Evolutionary conservation across 2,113 vertebrate genomes (phyloP).

Genomic region (Hippocampus guttulatus): DNA sequence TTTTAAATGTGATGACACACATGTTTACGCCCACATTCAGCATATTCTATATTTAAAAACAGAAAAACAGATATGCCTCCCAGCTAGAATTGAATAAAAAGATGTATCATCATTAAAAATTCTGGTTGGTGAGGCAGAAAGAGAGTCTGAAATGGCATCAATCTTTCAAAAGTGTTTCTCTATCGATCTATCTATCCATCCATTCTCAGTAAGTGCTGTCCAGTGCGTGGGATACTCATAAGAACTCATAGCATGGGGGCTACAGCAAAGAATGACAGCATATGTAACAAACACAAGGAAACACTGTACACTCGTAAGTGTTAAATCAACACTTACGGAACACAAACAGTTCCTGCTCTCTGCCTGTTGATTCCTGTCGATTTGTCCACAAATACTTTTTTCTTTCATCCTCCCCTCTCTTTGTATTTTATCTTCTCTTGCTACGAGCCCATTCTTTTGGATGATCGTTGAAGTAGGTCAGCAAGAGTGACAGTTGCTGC

Average conservation of each 20-base stretch:
- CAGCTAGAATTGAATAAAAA: no score
- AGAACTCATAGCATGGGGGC: not conserved
- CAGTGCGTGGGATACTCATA: not conserved
- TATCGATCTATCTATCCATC: not conserved
- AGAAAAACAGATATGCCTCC: no score
- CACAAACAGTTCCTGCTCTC: not conserved
- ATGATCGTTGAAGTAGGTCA: slow-evolving; percentile 65
- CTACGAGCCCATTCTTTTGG: slow-evolving; percentile 44
- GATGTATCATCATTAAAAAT: no score
- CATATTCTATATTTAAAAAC: no score
- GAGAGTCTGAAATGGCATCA: no score
- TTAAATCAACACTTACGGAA: not conserved
- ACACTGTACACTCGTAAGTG: not conserved
- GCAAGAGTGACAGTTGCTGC: slow-evolving; percentile 49
- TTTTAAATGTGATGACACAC: no score
- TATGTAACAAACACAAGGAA: not conserved
- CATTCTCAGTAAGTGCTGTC: not conserved
- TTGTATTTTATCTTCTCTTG: slow-evolving; percentile 5
- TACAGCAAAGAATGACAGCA: not conserved
- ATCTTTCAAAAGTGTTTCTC: no score
- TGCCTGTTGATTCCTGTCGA: not conserved
- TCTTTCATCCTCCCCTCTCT: slow-evolving; percentile 5
- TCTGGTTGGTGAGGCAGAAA: no score
- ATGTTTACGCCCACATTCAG: no score
- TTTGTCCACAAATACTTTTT: not conserved